phyloP scores from a whole-genome alignment of 2,888 invertebrate genomes.

The Hipparchia semele region DNA sequence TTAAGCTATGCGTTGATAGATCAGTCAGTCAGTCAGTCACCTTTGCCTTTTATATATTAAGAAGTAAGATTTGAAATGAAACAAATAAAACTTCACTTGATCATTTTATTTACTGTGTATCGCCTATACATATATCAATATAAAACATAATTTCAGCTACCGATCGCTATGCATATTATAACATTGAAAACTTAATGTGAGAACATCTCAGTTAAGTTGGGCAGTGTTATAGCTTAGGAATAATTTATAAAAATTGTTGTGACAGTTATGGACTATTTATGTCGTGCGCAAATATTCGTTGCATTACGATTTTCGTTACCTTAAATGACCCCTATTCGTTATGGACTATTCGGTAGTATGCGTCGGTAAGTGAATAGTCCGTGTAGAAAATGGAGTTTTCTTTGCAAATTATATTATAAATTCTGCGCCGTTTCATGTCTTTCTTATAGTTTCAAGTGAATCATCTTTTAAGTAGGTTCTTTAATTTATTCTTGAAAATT shows the following conservation, averaged over 20 bases:
- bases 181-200: background rate
- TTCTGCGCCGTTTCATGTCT: no score
- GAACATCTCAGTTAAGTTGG: background rate
- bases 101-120: constrained; percentile 6
- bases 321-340: no score
- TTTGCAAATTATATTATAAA: background rate
- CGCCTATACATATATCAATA: background rate
- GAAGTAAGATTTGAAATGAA: background rate
- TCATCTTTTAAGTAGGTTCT: no score
- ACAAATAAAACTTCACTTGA: background rate
- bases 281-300: no score
- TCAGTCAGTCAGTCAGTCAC: no score
- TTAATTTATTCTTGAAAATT: no score
- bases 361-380: background rate
- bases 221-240: background rate
- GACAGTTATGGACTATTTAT: background rate
- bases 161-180: background rate
- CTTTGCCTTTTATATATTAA: no score
- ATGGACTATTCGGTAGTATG: background rate
- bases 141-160: constrained; percentile 3
- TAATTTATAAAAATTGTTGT: background rate
- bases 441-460: no score
- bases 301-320: no score
- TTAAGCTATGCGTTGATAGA: no score
- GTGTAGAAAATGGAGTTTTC: background rate